phyloP scores from a whole-genome alignment of 1,140 invertebrate genomes.

The Lineus longissimus region DNA sequence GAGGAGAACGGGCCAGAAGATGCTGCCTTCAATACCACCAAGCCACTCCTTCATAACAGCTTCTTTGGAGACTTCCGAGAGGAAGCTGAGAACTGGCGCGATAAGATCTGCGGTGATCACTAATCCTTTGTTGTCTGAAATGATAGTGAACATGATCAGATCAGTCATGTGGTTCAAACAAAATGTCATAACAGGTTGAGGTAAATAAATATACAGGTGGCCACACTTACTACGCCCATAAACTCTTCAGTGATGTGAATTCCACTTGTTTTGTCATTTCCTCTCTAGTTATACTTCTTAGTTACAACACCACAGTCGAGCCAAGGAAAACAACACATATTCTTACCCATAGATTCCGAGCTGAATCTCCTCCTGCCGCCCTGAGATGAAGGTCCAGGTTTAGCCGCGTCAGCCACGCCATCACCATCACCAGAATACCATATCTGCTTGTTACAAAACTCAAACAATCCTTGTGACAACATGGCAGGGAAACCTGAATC shows the following conservation, averaged over 20 bases:
- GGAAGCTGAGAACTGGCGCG: constrained; percentile 69
- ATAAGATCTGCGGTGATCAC: constrained; percentile 46
- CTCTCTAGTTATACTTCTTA: no score
- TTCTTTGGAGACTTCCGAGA: constrained; percentile 74
- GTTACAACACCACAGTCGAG: no score
- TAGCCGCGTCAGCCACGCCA: background rate
- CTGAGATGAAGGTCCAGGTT: background rate
- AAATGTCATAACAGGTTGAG: no score
- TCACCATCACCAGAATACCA: constrained; percentile 6
- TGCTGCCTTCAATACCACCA: constrained; percentile 69
- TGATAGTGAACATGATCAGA: background rate
- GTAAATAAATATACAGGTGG: no score
- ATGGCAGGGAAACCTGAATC: constrained; percentile 72
- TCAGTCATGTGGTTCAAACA: background rate
- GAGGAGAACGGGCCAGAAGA: constrained; percentile 79
- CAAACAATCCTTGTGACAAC: constrained; percentile 56
- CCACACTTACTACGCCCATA: no score
- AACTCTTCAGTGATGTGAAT: no score
- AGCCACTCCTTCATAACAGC: constrained; percentile 81
- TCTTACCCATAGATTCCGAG: no score
- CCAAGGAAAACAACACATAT: no score
- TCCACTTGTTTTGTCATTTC: no score
- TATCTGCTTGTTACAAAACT: constrained; percentile 47
- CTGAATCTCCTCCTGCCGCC: no score
- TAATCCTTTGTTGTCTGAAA: constrained; percentile 31